These are phyloP conservation scores for Bubo scandiacus DNA, from an alignment of 2,113 vertebrate species.

Conservation along the genomic window DNA sequence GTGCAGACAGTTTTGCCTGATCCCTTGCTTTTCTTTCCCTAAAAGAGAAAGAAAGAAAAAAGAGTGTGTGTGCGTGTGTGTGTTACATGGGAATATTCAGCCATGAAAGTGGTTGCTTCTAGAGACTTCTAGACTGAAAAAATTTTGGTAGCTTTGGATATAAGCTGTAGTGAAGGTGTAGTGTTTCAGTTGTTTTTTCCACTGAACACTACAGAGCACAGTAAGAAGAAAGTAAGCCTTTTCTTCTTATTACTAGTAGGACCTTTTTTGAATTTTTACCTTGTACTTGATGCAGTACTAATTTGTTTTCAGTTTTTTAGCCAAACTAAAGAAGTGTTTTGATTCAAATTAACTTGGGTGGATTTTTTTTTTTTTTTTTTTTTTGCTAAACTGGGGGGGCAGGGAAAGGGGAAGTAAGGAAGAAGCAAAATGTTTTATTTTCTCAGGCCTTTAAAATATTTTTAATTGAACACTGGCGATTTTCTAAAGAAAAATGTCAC, in stretches of 20 bases:
- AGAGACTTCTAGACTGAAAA: neutral
- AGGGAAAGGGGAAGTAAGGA: neutral
- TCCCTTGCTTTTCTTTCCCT: neutral
- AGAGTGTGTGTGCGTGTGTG: rapidly evolving
- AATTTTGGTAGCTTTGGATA: neutral
- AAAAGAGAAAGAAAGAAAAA: neutral
- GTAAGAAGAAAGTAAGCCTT: neutral
- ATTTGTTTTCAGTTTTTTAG: neutral
- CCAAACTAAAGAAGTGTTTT: neutral
- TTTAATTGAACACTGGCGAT: neutral
- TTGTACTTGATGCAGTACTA: neutral
- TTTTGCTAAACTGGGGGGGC: neutral
- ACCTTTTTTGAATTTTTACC: neutral
- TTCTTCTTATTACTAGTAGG: neutral
- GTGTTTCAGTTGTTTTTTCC: neutral
- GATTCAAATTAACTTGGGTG: neutral
- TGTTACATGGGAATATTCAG: neutral
- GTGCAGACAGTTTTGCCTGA: neutral
- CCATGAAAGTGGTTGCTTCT: neutral
- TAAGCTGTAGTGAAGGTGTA: neutral
- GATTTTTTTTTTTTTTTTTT: neutral
- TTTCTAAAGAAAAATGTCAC: conserved; percentile 24
- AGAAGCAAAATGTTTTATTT: neutral
- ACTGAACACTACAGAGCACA: neutral
- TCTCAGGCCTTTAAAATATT: neutral